Evolutionary conservation across 2,113 vertebrate genomes (phyloP).

Genomic region (Strix uralensis): DNA sequence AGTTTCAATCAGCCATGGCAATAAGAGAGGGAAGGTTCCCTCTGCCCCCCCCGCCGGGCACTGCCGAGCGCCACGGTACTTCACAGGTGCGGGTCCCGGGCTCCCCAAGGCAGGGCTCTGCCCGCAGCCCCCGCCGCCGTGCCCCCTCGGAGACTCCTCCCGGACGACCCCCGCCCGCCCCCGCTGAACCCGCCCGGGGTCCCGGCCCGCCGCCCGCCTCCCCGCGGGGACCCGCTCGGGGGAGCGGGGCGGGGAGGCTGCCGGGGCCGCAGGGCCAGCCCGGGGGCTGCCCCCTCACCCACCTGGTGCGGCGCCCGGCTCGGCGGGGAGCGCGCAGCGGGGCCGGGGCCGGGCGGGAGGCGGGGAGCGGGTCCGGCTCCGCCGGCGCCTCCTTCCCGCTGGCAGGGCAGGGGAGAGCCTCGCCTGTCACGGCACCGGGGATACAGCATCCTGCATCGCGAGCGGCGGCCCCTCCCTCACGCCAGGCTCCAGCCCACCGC

Average conservation of each 20-base stretch:
- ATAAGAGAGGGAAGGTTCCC: not conserved
- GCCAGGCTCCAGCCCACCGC: conserved; percentile 33
- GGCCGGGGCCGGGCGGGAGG: not conserved
- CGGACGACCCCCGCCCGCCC: not conserved
- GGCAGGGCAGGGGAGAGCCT: not conserved
- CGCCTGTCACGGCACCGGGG: conserved; percentile 6
- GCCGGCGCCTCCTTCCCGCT: conserved; percentile 7
- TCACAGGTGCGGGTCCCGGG: not conserved
- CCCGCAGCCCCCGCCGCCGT: not conserved
- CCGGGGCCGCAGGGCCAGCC: not conserved
- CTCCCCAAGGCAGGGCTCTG: not conserved
- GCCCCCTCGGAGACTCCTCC: not conserved
- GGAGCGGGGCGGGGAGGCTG: not conserved
- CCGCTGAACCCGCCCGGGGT: not conserved
- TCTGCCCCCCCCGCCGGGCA: not conserved
- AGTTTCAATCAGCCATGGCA: not conserved
- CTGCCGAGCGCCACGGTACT: not conserved
- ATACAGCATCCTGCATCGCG: conserved; percentile 5
- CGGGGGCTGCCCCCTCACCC: not conserved
- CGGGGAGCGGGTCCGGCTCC: not conserved
- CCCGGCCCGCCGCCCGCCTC: not conserved
- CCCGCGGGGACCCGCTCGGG: not conserved
- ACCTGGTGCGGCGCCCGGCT: not conserved
- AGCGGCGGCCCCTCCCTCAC: conserved; percentile 37
- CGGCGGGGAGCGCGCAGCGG: not conserved